Conservation (phyloP, 2,797 vertebrate species). For the Echiichthys vipera region DNA sequence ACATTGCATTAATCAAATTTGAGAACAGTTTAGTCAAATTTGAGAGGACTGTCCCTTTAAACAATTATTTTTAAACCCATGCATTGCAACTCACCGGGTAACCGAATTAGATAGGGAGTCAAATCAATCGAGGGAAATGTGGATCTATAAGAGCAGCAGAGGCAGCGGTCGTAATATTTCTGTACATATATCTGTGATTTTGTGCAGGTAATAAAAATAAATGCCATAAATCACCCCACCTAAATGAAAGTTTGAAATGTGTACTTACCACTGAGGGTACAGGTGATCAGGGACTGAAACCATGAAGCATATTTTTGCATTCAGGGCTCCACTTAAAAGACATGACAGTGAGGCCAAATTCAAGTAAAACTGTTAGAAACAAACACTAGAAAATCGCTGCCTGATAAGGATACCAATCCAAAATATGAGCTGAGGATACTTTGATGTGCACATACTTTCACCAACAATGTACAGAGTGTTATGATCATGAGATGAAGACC, state of each 20-base stretch:
- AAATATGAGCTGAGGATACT: conserved; percentile 74
- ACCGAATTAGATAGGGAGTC: conserved; percentile 77
- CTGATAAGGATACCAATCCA: conserved; percentile 75
- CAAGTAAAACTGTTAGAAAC: conserved; percentile 79
- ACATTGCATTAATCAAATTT: conserved; percentile 47
- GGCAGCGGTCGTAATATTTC: conserved; percentile 78
- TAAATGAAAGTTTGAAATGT: conserved; percentile 86
- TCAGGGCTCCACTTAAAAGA: conserved; percentile 87
- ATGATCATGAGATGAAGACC: conserved; percentile 83
- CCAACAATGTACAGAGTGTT: conserved; percentile 74
- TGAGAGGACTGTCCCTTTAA: conserved; percentile 81
- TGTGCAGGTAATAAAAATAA: conserved; percentile 66
- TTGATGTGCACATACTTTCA: conserved; percentile 77
- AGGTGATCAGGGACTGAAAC: conserved; percentile 85
- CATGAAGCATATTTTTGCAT: conserved; percentile 86
- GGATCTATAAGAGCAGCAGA: conserved; percentile 84
- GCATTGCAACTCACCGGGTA: conserved; percentile 81
- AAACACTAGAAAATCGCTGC: conserved; percentile 70
- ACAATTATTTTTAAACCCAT: conserved; percentile 74
- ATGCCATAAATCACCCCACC: conserved; percentile 80
- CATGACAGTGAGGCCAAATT: conserved; percentile 85
- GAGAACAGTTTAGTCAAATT: conserved; percentile 57
- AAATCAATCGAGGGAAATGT: conserved; percentile 77
- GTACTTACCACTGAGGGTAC: conserved; percentile 86
- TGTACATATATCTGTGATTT: conserved; percentile 76